Percentiles rank a stretch among this genome's conserved stretches.
Conservation (phyloP, 2,113 vertebrate genomes). For the Lepidothrix coronata region DNA sequence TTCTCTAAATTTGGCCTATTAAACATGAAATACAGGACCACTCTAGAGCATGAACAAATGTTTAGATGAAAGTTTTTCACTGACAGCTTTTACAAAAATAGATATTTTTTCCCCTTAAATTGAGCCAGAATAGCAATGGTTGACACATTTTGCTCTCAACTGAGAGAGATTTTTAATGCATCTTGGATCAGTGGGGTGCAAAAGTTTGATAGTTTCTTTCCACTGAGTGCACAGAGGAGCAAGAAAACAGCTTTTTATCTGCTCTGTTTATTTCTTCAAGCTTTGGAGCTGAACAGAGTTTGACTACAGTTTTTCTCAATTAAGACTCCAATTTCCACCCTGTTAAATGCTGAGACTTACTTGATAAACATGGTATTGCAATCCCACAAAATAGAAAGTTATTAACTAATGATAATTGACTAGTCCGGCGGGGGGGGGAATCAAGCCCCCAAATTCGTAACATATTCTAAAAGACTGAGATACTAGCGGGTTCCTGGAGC, state of each 20-base stretch:
- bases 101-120: conserved; percentile 1
- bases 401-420: neutral
- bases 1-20: neutral
- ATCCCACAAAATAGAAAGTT: neutral
- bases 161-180: conserved; percentile 40
- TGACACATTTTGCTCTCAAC: conserved; percentile 22
- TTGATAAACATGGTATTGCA: neutral
- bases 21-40: neutral
- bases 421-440: neutral
- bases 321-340: neutral
- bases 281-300: neutral
- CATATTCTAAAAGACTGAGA: neutral
- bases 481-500: neutral
- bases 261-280: conserved; percentile 22
- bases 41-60: neutral
- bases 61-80: neutral
- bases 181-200: conserved; percentile 35
- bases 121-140: neutral
- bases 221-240: conserved; percentile 31
- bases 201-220: conserved; percentile 62
- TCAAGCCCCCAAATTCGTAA: neutral
- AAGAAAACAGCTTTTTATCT: conserved; percentile 5
- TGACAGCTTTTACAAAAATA: conserved; percentile 41
- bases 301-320: neutral
- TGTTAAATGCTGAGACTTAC: neutral